A percentile compares a stretch with the other conserved stretches of the same genome.
Conservation (phyloP, 2,888 invertebrate genomes). For the Himalopsyche anomala region DNA sequence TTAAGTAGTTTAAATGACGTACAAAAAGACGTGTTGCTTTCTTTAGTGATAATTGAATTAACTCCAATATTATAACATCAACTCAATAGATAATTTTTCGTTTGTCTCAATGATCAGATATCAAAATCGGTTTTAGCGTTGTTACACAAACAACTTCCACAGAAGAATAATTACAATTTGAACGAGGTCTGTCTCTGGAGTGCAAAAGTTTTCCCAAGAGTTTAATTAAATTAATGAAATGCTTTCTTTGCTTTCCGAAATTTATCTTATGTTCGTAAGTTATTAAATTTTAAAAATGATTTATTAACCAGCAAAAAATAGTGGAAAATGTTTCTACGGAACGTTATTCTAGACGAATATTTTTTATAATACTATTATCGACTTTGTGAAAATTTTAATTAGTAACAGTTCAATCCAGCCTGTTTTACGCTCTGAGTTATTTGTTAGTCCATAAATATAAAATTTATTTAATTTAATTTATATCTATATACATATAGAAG, state of each 20-base stretch:
- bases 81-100: neutral
- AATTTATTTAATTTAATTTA: no score
- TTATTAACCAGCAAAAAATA: neutral
- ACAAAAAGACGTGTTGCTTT: no score
- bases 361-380: no score
- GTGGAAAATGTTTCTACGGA: no score
- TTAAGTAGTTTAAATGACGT: no score
- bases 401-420: no score
- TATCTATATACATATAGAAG: no score
- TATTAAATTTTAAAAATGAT: slow-evolving; percentile 6
- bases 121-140: neutral
- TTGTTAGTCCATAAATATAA: no score
- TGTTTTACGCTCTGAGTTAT: no score
- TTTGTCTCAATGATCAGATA: slow-evolving; percentile 18
- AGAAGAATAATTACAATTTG: slow-evolving; percentile 13
- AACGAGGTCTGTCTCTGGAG: neutral
- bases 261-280: neutral
- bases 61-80: neutral
- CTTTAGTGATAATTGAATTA: neutral
- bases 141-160: slow-evolving; percentile 1
- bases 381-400: no score
- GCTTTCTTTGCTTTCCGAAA: neutral
- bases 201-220: neutral
- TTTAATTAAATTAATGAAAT: slow-evolving; percentile 35
- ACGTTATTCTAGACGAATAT: no score